Evolutionary conservation across 2,797 vertebrate genomes (phyloP), one percentile per base, ranked within the genome.

Genomic region (Schizopygopsis pylzovi): DNA sequence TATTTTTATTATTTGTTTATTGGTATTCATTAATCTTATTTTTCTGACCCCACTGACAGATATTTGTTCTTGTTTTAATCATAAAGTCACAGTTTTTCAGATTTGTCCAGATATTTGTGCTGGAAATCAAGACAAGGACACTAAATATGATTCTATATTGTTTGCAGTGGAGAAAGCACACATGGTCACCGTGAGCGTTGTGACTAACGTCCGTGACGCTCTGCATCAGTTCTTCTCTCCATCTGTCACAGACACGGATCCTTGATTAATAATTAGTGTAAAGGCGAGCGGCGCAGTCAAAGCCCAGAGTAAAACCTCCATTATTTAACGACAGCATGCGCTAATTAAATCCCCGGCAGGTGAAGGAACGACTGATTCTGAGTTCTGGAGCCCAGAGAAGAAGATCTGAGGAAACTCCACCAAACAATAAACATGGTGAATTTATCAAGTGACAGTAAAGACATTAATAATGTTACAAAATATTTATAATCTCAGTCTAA

Each of bases 201-300:
- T 33, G 33, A 33, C 33, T 33, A 33, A 33, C 28, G 28, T 33
- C 28, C 28, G 28, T 33, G 33, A 33, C 33, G 33, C 33, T 33
- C 33, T 33, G 33, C 33, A 33, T 33, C 33, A 33, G 73, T 84
- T 79, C 82, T 25, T 20, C 81, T 71, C 75, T 71, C 79, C 86
- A 85, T 89, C 86, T 88, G 88, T 89, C 86, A 85, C 70, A 25
- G 68, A 28, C 81, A 41, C 15, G 16, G 41, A 41, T 72, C 2
- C 61, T 73, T 86, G 87, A 85, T 89, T 79, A 83, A 88, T 88
- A 89, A 88, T 85, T 82, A 72, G 72, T 67, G 54, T 8, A 28
- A 37, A n/a, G 72, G 63, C 33, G 47, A 68, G 16, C 25, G 68
- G 83, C 76, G 75, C 70, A 73, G 76, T 41, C 77, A 68, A 65